phyloP scores from a whole-genome alignment of 1,140 invertebrate genomes.

The Luehdorfia chinensis region DNA sequence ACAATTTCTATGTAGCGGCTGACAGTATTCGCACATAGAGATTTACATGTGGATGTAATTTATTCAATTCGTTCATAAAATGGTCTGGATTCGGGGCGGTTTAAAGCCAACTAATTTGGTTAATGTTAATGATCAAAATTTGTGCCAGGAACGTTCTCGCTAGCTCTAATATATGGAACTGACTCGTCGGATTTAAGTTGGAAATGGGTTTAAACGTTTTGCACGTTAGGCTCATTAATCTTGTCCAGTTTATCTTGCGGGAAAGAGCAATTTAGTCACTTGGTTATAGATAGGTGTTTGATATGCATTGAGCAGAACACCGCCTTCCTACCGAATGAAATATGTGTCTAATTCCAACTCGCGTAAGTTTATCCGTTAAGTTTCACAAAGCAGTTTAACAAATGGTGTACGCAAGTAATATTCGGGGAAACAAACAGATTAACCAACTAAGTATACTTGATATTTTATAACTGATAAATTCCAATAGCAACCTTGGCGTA shows the following conservation, averaged over 20 bases:
- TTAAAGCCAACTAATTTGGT: slow-evolving; percentile 71
- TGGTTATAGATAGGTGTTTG: slow-evolving; percentile 41
- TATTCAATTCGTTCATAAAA: slow-evolving; percentile 51
- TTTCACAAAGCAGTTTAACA: slow-evolving; percentile 6
- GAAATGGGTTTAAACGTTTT: slow-evolving; percentile 76
- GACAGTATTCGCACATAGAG: slow-evolving; percentile 15
- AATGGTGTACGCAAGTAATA: background rate
- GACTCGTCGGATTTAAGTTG: slow-evolving; percentile 74
- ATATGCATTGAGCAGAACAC: slow-evolving; percentile 23
- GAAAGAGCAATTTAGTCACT: slow-evolving; percentile 53
- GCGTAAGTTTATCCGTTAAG: background rate
- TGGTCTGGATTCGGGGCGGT: slow-evolving; percentile 28
- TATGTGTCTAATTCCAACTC: slow-evolving; percentile 11
- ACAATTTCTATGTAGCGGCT: slow-evolving; percentile 11
- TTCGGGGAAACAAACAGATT: background rate
- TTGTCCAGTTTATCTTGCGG: slow-evolving; percentile 70
- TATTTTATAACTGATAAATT: too few species aligned
- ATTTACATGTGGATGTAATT: slow-evolving; percentile 38
- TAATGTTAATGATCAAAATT: slow-evolving; percentile 73
- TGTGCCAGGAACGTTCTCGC: slow-evolving; percentile 69
- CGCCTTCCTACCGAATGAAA: slow-evolving; percentile 1
- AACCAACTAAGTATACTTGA: background rate
- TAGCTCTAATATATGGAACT: slow-evolving; percentile 74
- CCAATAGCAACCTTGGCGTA: too few species aligned
- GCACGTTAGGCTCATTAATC: slow-evolving; percentile 75